A percentile compares a stretch with the other conserved stretches of the same genome.
Evolutionary conservation across 2,797 vertebrate genomes (phyloP).

Genomic region (Protonibea diacanthus): DNA sequence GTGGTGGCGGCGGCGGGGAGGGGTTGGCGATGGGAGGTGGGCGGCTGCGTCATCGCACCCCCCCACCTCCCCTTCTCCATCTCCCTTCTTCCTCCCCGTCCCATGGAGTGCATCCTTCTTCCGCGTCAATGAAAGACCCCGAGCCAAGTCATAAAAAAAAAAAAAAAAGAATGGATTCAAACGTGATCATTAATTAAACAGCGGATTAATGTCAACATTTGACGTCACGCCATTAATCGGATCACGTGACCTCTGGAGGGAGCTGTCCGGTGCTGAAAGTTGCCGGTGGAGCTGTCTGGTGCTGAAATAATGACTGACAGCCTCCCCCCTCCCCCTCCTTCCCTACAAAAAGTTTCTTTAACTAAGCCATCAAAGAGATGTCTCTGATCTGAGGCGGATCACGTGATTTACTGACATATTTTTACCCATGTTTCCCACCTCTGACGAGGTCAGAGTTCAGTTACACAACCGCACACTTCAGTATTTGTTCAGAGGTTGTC

Average conservation of each 20-base stretch:
- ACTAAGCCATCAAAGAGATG: not conserved
- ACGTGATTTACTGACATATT: too few relatives aligned
- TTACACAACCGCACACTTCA: too few relatives aligned
- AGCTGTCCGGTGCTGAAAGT: slow-evolving; percentile 68
- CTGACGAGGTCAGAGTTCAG: too few relatives aligned
- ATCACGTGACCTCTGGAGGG: slow-evolving; percentile 46
- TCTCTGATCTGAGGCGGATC: too few relatives aligned
- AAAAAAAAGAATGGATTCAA: slow-evolving; percentile 70
- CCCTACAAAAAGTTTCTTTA: not conserved
- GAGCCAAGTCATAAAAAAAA: slow-evolving; percentile 88
- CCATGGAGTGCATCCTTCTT: slow-evolving; percentile 88
- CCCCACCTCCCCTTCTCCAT: not conserved
- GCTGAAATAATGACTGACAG: slow-evolving; percentile 27
- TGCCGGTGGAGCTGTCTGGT: slow-evolving; percentile 30
- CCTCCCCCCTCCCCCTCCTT: too few relatives aligned
- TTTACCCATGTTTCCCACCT: too few relatives aligned
- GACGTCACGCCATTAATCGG: slow-evolving; percentile 62
- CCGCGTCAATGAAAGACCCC: slow-evolving; percentile 91
- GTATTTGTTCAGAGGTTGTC: too few relatives aligned
- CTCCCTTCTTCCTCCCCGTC: slow-evolving; percentile 64
- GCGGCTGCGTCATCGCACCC: slow-evolving; percentile 91
- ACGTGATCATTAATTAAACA: slow-evolving; percentile 75
- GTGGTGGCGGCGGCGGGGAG: not conserved
- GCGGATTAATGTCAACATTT: slow-evolving; percentile 77
- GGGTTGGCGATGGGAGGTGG: slow-evolving; percentile 67